phyloP scores from a whole-genome alignment of 2,113 vertebrate genomes.

The Melanotaenia duboulayi region DNA sequence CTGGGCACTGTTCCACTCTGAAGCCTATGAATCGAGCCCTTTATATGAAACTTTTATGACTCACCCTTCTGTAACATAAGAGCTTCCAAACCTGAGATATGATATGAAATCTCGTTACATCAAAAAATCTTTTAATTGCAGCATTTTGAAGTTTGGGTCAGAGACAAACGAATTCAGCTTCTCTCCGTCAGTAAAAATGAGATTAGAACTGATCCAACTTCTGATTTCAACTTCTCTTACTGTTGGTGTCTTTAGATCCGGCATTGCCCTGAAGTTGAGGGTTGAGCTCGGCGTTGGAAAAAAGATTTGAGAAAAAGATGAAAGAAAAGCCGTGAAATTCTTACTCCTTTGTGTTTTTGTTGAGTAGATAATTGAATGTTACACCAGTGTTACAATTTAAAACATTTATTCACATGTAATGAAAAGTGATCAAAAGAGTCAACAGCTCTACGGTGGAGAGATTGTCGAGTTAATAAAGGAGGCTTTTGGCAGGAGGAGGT shows the following conservation, averaged over 20 bases:
- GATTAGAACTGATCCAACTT: conserved; percentile 17
- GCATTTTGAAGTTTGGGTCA: conserved; percentile 7
- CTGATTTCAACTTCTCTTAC: conserved; percentile 25
- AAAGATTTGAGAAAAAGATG: neutral
- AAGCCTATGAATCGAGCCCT: too few relatives aligned
- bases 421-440: conserved; percentile 4
- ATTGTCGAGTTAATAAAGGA: neutral
- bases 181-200: neutral
- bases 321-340: conserved; percentile 20
- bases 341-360: conserved; percentile 12
- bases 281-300: conserved; percentile 3
- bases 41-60: neutral
- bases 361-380: conserved; percentile 29
- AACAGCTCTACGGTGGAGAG: neutral
- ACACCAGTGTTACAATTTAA: conserved; percentile 5
- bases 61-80: neutral
- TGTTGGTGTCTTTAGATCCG: conserved; percentile 38
- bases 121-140: conserved; percentile 47
- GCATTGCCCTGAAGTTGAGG: conserved; percentile 25
- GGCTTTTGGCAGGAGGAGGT: conserved; percentile 2
- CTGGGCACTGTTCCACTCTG: neutral
- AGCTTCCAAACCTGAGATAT: conserved; percentile 14
- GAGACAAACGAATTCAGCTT: conserved; percentile 9
- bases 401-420: conserved; percentile 20
- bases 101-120: conserved; percentile 25